These are phyloP conservation scores for Drosophila subsilvestris DNA, from an alignment of 2,888 invertebrate species.

Conservation along the genomic window DNA sequence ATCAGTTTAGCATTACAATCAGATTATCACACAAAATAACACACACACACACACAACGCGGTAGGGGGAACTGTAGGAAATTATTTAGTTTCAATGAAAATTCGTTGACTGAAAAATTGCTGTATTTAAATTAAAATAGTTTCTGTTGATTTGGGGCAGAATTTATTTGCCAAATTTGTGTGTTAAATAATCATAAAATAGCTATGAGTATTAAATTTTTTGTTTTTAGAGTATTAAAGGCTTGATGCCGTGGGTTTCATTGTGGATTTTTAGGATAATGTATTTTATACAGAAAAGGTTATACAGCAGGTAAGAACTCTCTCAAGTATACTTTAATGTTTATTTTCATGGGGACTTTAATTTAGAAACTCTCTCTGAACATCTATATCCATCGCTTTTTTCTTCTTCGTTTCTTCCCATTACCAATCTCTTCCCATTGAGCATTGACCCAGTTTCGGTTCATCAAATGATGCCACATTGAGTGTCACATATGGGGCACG, in stretches of 20 bases:
- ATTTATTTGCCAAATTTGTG: background rate
- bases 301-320: no score
- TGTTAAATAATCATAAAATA: background rate
- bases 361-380: background rate
- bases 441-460: slow-evolving; percentile 31
- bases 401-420: background rate
- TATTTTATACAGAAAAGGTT: background rate
- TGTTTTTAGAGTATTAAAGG: background rate
- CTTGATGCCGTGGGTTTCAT: background rate
- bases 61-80: background rate
- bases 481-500: slow-evolving; percentile 21
- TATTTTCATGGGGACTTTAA: no score
- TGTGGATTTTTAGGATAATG: background rate
- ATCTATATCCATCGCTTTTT: background rate
- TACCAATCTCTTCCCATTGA: slow-evolving; percentile 5
- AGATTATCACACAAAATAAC: slow-evolving; percentile 26
- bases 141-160: background rate
- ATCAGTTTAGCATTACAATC: slow-evolving; percentile 54
- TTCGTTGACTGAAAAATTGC: background rate
- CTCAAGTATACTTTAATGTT: no score
- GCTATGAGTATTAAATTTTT: background rate
- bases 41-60: background rate
- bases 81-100: background rate
- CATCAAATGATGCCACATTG: slow-evolving; percentile 35
- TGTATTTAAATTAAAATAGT: background rate